A percentile compares a stretch with the other conserved stretches of the same genome.
Conservation (phyloP, 2,113 vertebrate genomes). For the Microtus richardsoni region DNA sequence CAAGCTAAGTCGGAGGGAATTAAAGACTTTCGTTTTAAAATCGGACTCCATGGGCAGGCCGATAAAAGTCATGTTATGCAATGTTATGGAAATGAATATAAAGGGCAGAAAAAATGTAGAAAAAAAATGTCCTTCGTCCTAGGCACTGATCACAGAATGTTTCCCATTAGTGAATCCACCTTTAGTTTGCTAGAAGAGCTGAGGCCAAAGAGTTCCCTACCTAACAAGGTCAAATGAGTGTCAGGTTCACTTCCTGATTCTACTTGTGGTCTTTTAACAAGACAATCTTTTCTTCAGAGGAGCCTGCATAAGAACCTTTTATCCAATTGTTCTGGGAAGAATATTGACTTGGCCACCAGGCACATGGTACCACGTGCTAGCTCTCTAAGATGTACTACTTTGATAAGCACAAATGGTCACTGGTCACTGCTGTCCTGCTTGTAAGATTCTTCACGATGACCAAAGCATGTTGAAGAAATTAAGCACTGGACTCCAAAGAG, state of each 20-base stretch:
- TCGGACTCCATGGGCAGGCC: conserved; percentile 54
- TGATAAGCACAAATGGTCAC: neutral
- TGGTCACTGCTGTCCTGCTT: conserved; percentile 3
- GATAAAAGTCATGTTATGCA: conserved; percentile 53
- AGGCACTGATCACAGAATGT: conserved; percentile 13
- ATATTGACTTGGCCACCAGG: neutral
- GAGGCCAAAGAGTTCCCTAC: neutral
- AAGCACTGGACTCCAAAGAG: neutral
- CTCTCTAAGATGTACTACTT: neutral
- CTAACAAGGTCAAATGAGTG: neutral
- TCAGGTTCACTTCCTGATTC: conserved; percentile 5
- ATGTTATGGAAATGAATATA: conserved; percentile 72
- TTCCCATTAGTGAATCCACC: conserved; percentile 39
- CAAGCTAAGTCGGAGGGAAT: conserved; percentile 53
- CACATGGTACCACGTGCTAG: neutral
- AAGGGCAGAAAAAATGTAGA: conserved; percentile 68
- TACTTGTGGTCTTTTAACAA: neutral
- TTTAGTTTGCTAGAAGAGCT: conserved; percentile 50
- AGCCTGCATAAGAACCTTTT: neutral
- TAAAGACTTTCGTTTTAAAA: conserved; percentile 68
- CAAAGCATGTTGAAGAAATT: neutral
- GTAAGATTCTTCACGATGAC: neutral
- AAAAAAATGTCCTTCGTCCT: conserved; percentile 58
- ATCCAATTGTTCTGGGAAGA: neutral
- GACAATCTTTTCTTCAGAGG: neutral